Conservation (phyloP, 2,113 vertebrate species). For the Gnathonemus echidnorhynchus region DNA sequence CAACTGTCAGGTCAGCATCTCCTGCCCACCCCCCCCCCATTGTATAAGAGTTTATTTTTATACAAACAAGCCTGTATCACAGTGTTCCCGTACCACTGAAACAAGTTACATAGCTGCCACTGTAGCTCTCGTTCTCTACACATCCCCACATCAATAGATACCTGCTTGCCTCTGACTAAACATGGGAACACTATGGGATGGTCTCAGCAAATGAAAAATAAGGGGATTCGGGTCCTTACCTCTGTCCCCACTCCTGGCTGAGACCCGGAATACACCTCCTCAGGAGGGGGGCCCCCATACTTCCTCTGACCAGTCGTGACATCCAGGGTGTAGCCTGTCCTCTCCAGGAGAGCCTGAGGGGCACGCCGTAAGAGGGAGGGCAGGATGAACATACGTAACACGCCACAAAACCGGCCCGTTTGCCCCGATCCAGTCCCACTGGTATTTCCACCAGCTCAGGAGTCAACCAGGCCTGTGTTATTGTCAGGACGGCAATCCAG, state of each 20-base stretch:
- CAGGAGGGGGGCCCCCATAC: slow-evolving; percentile 92
- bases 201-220: background rate
- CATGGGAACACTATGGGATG: background rate
- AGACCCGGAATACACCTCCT: slow-evolving; percentile 75
- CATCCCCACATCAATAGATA: background rate
- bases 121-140: background rate
- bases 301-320: slow-evolving; percentile 96
- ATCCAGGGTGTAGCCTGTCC: slow-evolving; percentile 93
- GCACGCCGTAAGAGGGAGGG: background rate
- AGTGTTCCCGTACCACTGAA: background rate
- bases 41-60: background rate
- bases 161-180: background rate
- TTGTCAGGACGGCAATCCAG: background rate
- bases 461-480: background rate
- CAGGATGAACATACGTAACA: background rate
- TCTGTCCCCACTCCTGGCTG: slow-evolving; percentile 96
- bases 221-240: slow-evolving; percentile 51
- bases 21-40: background rate
- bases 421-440: background rate
- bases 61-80: background rate
- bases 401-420: background rate
- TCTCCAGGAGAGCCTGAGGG: slow-evolving; percentile 79
- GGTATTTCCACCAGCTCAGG: background rate
- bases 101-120: background rate
- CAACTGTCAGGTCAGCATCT: background rate